Conservation (phyloP, 2,888 invertebrate genomes). For the Deilephila porcellus region DNA sequence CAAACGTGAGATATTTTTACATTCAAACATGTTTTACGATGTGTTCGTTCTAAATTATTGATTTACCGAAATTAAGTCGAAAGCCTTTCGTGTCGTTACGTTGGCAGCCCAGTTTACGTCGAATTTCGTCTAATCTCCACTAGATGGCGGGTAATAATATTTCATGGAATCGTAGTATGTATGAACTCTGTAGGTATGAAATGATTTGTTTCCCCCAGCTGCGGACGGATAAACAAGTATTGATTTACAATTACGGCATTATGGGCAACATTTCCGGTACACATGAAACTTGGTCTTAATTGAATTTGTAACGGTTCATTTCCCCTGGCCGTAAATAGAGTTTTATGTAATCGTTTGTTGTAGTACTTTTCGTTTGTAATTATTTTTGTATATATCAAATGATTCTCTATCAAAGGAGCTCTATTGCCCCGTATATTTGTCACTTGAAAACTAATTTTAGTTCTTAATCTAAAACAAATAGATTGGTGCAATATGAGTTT, state of each 20-base stretch:
- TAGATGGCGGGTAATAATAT: conserved; percentile 5
- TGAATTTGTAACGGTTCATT: conserved; percentile 12
- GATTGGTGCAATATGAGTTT: no score
- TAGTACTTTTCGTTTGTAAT: neutral
- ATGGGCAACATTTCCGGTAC: conserved; percentile 35
- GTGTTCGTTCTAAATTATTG: neutral
- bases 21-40: neutral
- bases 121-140: neutral
- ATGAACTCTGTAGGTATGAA: neutral
- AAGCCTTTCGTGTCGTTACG: neutral
- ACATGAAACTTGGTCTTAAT: conserved; percentile 5
- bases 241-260: conserved; percentile 58
- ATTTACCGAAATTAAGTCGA: neutral
- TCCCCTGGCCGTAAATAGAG: neutral
- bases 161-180: neutral
- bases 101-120: neutral
- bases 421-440: no score
- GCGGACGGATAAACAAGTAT: conserved; percentile 48
- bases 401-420: neutral
- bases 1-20: neutral
- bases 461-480: no score
- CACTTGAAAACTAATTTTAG: no score
- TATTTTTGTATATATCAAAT: neutral
- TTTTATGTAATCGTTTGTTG: neutral
- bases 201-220: neutral